Evolutionary conservation across 2,888 invertebrate genomes (phyloP), one percentile per base, ranked within the genome.

Genomic region (Diaprepes abbreviatus): DNA sequence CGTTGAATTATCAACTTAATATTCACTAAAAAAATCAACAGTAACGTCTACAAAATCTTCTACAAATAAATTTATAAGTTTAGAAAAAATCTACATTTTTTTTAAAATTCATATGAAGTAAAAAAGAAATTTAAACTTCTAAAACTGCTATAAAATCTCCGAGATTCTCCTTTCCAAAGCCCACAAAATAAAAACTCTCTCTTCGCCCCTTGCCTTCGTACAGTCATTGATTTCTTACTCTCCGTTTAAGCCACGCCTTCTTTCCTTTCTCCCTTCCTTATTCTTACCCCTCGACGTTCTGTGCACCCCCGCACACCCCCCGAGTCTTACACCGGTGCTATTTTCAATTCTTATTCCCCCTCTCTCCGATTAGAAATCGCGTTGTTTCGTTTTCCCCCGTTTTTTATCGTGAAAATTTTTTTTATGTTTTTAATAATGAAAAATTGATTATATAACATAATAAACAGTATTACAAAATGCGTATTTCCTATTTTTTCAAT

Each of bases 211-310:
- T 19, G 52, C 64, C 28, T 58, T 62, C 63, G 40, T 59, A 55
- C 63, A 71, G 55, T 68, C 71, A 73, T 71, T 70, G 70, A 73
- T 73, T 73, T 73, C 71, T 73, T 71, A 73, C 68, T 36, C 67
- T 71, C 67, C 40, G 54, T 59, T 35, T 40, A 68, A 60, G 69
- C 69, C 63, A 63, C 69, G 70, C 75, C 74, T 70, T 69, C 66
- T 66, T 63, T 54, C 62, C 54, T 69, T 74, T 73, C 70, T 71
- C 75, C 74, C 75, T 75, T 72, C 73, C 69, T 73, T 74, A 73
- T 72, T 70, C 71, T 72, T 69, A 72, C 66, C 72, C 72, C 68
- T 62, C 55, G 33, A 5, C 24, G 14, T 36, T 21, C 16, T 17
- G 28, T 5, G 3, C 36, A 45, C 17, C 60, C 63, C 10, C 59